Evolutionary conservation across 2,888 invertebrate genomes (phyloP), one percentile per base, ranked within the genome.

Genomic region (Macropis europaea): DNA sequence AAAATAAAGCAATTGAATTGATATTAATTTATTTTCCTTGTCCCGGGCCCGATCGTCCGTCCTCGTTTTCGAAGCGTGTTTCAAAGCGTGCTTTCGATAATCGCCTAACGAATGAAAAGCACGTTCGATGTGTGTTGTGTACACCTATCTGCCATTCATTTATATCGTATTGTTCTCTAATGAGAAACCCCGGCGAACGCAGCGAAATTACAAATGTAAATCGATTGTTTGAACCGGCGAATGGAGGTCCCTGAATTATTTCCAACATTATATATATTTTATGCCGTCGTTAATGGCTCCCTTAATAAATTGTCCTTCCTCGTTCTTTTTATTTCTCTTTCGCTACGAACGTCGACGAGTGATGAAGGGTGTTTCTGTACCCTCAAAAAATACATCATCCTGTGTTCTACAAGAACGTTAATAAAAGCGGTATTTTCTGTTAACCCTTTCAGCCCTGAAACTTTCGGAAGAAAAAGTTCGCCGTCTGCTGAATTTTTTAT

Each of bases 11-110:
- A 63, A 71, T 79, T 52, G 66, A 54, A 71, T 72, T 40, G 30
- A 42, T 67, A 77, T 74, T 69, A 71, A 73, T 79, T 68, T 71
- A 63, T 66, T 60, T 68, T 38, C 40, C 30, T 26, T 48, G 43
- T 40, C 36, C 42, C 28, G 32, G 24, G 17, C 13, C 34, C 34
- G 61, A n/a, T n/a, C n/a, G 63, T 48, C 43, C 53, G 59, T 42
- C 63, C 63, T 63, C 57, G 59, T 72, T 76, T 76, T 61, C 68
- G 56, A 67, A 72, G 62, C 52, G 76, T 72, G 74, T 77, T 62
- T 60, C 45, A 28, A 60, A 67, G 47, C 40, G 50, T 74, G 71
- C 74, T 61, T 74, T 57, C 71, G 67, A 74, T 74, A 63, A 77
- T 77, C 77, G 63, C n/a, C 36, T 36, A 50, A 40, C 62, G 61